Evolutionary conservation across 2,113 vertebrate species (phyloP), one percentile per base, ranked within the genome.

Genomic region (Centropus unirufus): DNA sequence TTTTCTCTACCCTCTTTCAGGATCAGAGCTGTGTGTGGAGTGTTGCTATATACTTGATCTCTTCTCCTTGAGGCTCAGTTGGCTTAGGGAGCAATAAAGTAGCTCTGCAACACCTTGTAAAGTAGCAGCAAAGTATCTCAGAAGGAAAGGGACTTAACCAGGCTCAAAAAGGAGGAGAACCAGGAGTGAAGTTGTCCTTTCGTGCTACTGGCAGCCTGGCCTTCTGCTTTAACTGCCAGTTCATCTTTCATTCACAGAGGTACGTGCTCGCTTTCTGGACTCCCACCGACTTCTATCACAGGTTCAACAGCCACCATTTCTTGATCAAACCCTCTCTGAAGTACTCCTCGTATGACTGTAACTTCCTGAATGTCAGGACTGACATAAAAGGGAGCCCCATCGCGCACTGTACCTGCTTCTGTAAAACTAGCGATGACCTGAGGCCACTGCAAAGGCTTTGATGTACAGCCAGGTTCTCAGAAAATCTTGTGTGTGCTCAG

Each of bases 281-380:
- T 83, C 42, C 36, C 27, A 34, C 46, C 8, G 13, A 1, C 79
- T 70, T 70, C 62, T 58, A 47, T 70, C 83, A 54, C 57, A 20
- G 57, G 46, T 62, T 89, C 51, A 16, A 6, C 67, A 69, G 30
- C 46, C 36, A 32, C 47, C 58, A 19, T 11, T 16, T 51, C 34
- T 73, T 93, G 26, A n/a, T 81, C 54, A 91, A 20, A 51, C 44
- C 72, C 39, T 70, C 40, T 63, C n/a, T 73, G 20, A 89, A 76
- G 61, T 63, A 39, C 30, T 86, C 19, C 26, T 74, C 0, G 0
- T 24, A 3, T 69, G 61, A 70, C 30, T 32, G 15, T 80, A 46
- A 59, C 39, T 87, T 87, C 18, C 30, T 72, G 77, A 80, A 68
- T 42, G 46, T 80, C 49, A 68, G 58, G 34, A n/a, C 26, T 47